Evolutionary conservation across 2,797 vertebrate genomes (phyloP).

Genomic region (Sebastes taczanowskii): DNA sequence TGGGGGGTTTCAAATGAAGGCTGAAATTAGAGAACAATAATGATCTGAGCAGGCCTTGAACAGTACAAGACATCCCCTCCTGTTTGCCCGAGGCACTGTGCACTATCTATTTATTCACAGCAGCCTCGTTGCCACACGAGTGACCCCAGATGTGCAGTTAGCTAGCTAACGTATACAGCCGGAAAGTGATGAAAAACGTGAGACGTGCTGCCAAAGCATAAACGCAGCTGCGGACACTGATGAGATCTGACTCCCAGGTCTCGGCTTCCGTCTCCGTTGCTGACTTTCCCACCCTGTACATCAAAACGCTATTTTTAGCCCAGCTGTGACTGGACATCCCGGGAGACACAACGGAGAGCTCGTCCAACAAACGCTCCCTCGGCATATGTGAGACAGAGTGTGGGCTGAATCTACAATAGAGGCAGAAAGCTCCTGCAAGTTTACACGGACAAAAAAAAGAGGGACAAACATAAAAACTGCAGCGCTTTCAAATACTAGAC

Average conservation of each 20-base stretch:
- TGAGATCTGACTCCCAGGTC: slow-evolving; percentile 79
- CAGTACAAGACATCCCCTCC: slow-evolving; percentile 32
- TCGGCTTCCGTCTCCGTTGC: slow-evolving; percentile 78
- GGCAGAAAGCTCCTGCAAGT: background rate
- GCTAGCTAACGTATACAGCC: slow-evolving; percentile 14
- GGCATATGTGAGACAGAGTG: slow-evolving; percentile 12
- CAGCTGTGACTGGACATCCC: slow-evolving; percentile 79
- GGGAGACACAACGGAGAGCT: slow-evolving; percentile 64
- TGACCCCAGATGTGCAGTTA: slow-evolving; percentile 38
- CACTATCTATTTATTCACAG: slow-evolving; percentile 38
- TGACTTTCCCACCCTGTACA: slow-evolving; percentile 83
- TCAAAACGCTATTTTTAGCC: slow-evolving; percentile 82
- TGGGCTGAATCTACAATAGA: background rate
- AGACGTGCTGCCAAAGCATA: slow-evolving; percentile 49
- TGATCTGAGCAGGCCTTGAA: slow-evolving; percentile 46
- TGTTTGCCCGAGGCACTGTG: slow-evolving; percentile 35
- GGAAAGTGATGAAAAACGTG: slow-evolving; percentile 49
- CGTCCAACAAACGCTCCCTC: slow-evolving; percentile 54
- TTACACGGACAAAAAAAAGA: background rate
- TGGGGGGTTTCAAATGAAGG: slow-evolving; percentile 46
- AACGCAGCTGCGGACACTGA: slow-evolving; percentile 75
- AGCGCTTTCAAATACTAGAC: background rate
- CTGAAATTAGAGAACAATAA: slow-evolving; percentile 69
- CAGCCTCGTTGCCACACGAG: slow-evolving; percentile 25
- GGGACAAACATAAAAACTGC: background rate